Conservation (phyloP, 2,113 vertebrate genomes). For the Lonchura striata region DNA sequence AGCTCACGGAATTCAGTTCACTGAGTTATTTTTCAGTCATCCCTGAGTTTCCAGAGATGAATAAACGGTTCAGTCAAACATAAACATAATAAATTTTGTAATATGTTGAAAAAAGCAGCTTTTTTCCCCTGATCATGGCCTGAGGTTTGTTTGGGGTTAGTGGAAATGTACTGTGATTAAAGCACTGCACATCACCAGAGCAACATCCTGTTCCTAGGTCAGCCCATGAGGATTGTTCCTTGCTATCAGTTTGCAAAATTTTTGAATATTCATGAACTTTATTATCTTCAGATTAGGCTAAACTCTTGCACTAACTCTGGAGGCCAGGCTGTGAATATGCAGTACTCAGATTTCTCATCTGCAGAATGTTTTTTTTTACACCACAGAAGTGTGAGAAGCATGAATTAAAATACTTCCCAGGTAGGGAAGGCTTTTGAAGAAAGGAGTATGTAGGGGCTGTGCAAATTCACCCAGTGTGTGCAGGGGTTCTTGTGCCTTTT, state of each 20-base stretch:
- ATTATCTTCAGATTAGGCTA: background rate
- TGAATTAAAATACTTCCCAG: background rate
- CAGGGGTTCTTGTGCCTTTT: background rate
- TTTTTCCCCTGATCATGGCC: background rate
- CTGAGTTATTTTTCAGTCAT: background rate
- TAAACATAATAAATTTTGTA: background rate
- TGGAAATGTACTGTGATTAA: background rate
- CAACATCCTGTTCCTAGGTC: background rate
- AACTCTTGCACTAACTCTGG: background rate
- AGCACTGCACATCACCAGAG: background rate
- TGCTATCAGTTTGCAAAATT: background rate
- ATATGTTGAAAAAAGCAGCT: background rate
- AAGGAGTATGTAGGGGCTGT: background rate
- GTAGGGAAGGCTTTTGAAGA: background rate
- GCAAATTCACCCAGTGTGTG: background rate
- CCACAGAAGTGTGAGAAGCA: background rate
- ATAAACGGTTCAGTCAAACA: conserved; percentile 6
- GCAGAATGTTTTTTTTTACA: background rate
- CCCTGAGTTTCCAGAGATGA: background rate
- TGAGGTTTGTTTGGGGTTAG: background rate
- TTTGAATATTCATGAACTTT: background rate
- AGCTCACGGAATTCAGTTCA: background rate
- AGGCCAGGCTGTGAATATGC: background rate
- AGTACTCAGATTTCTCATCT: background rate
- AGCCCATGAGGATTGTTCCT: background rate